A percentile compares a stretch with the other conserved stretches of the same genome.
phyloP scores from a whole-genome alignment of 2,888 invertebrate species.

The Zygogramma bicolorata region DNA sequence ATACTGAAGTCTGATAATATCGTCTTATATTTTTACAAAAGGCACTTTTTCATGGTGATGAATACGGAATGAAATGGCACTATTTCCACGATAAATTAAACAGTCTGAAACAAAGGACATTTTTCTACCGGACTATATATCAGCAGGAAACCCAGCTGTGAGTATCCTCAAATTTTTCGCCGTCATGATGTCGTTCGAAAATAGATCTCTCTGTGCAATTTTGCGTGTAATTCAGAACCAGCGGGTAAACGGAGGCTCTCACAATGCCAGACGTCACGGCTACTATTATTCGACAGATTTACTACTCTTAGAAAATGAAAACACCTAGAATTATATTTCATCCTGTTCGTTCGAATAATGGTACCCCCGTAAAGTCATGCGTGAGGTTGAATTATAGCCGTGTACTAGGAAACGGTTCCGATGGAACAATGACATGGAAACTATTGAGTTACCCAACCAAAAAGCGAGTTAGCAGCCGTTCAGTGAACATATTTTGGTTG shows the following conservation, averaged over 20 bases:
- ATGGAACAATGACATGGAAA: constrained; percentile 33
- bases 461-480: constrained; percentile 36
- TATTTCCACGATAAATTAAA: too few relatives aligned
- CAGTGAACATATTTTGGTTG: constrained; percentile 34
- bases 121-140: constrained; percentile 19
- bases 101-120: too few relatives aligned
- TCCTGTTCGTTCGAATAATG: constrained; percentile 37
- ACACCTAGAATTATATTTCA: constrained; percentile 41
- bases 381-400: constrained; percentile 31
- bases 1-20: too few relatives aligned
- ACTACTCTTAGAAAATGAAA: constrained; percentile 39
- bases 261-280: constrained; percentile 52
- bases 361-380: constrained; percentile 37
- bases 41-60: too few relatives aligned
- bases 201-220: constrained; percentile 62
- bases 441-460: constrained; percentile 34
- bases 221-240: constrained; percentile 62
- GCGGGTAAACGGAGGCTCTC: constrained; percentile 47
- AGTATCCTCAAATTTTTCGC: constrained; percentile 54
- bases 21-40: too few relatives aligned
- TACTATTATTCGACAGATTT: constrained; percentile 49
- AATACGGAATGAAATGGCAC: too few relatives aligned
- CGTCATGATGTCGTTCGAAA: constrained; percentile 58
- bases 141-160: constrained; percentile 46
- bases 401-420: constrained; percentile 33